These are phyloP conservation scores for Parauchenoglanis punctatus DNA, from an alignment of 2,797 vertebrate species.

Conservation along the genomic window DNA sequence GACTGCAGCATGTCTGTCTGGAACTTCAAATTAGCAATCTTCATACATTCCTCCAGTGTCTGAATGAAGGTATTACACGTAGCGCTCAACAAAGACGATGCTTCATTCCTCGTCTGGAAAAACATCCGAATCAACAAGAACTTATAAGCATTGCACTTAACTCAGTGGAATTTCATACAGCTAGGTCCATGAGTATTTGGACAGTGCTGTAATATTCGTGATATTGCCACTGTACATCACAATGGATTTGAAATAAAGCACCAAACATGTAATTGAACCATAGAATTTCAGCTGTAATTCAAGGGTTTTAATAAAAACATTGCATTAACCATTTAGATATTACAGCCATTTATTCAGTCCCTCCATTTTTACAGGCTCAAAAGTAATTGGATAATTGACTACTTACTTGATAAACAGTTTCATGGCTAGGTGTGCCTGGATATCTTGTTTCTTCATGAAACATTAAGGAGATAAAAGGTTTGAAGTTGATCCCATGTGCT, in stretches of 20 bases:
- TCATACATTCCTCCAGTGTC: slow-evolving; percentile 96
- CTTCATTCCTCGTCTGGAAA: slow-evolving; percentile 86
- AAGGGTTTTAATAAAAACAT: background rate
- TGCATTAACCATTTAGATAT: background rate
- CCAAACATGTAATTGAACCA: background rate
- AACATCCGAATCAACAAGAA: slow-evolving; percentile 54
- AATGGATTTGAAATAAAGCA: background rate
- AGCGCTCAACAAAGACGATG: slow-evolving; percentile 91
- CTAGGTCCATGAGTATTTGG: background rate
- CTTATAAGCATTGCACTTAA: background rate
- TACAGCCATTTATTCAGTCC: background rate
- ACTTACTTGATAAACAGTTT: background rate
- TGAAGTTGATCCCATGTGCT: background rate
- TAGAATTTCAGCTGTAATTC: background rate
- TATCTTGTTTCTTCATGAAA: background rate
- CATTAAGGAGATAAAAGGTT: background rate
- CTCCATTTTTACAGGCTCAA: background rate
- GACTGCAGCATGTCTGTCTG: slow-evolving; percentile 89
- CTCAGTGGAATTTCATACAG: background rate
- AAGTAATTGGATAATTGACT: background rate
- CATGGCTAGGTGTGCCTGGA: background rate
- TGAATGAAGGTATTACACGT: slow-evolving; percentile 96
- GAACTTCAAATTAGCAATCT: slow-evolving; percentile 91
- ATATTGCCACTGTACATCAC: background rate
- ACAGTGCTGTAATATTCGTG: background rate